Base-by-base conservation (phyloP, 2,797 vertebrate genomes). In the Pterois miles region DNA sequence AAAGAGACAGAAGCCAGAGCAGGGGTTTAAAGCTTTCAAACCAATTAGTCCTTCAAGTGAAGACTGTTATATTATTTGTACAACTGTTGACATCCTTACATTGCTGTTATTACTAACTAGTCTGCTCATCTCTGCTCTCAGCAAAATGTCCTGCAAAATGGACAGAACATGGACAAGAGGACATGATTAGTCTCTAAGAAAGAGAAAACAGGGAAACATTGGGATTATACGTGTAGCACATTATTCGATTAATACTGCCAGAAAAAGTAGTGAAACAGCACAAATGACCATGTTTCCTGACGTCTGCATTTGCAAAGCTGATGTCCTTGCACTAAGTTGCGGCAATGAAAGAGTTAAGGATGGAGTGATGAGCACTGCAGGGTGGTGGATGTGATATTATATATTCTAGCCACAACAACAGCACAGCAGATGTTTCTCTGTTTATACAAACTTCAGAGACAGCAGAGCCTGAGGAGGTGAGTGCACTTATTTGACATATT, bases 311-410 rank as follows among this genome's bases (percentile, higher is more conserved):
- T 22, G n/a, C 62, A 54, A 9, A 64, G 56, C 66, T 52, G 34
- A 43, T 65, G 60, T 53, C 3, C 7, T 57, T 14, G 7, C 25
- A 3, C 65, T 57, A 12, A 52, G 50, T 48, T 80, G 67, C 46
- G 70, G 91, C 59, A 79, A 27, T 85, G 89, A 93, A 89, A 63
- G 90, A 83, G 93, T 94, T 94, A 94, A 94, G 83, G 86, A 89
- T 91, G 89, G 81, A 89, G 66, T n/a, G 80, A 76, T 79, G 86
- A 71, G 70, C 57, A 69, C 90, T 81, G 86, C 82, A 82, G 87
- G 81, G 83, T 74, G 56, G 83, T 87, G 80, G 84, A 82, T 80
- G 86, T 81, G 75, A 78, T 81, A 83, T 88, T 81, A 79, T 71
- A 60, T 76, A 59, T 76, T 81, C 78, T 14, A 54, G 76, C 60